phyloP scores from a whole-genome alignment of 2,888 invertebrate genomes.

The Dolichopus griseipennis region DNA sequence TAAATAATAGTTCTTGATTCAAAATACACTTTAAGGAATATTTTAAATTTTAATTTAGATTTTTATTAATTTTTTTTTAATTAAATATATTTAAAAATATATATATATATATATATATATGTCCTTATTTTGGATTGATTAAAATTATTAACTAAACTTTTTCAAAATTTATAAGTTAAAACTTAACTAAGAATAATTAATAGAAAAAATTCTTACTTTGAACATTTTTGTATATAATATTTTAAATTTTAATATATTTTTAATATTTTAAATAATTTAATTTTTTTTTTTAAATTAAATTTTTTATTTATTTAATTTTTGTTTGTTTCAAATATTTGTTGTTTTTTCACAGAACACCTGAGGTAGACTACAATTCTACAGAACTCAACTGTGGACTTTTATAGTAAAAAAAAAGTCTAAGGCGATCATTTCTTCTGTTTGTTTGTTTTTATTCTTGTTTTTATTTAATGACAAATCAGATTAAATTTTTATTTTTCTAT shows the following conservation, averaged over 20 bases:
- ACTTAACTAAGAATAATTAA: too few species aligned
- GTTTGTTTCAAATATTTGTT: constrained; percentile 15
- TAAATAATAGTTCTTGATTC: too few species aligned
- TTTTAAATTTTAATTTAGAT: too few species aligned
- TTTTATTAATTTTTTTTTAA: too few species aligned
- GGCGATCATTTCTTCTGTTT: constrained; percentile 10
- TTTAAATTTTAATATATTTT: neutral
- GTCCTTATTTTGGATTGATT: too few species aligned
- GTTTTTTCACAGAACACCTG: constrained; percentile 34
- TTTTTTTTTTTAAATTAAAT: too few species aligned
- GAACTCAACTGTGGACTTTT: constrained; percentile 35
- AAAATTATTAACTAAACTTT: too few species aligned
- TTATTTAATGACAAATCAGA: neutral
- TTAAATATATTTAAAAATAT: too few species aligned
- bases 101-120: too few species aligned
- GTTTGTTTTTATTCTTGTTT: too few species aligned
- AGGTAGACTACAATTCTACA: constrained; percentile 38
- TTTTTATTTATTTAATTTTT: neutral
- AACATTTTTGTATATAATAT: constrained; percentile 22
- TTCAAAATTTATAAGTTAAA: too few species aligned
- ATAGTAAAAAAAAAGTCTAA: constrained; percentile 27
- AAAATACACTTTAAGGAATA: too few species aligned
- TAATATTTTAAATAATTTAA: neutral
- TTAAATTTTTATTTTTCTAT: neutral
- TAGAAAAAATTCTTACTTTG: constrained; percentile 20